These are phyloP conservation scores for Taeniopygia guttata DNA, from an alignment of 2,797 vertebrate species.

Conservation along the genomic window DNA sequence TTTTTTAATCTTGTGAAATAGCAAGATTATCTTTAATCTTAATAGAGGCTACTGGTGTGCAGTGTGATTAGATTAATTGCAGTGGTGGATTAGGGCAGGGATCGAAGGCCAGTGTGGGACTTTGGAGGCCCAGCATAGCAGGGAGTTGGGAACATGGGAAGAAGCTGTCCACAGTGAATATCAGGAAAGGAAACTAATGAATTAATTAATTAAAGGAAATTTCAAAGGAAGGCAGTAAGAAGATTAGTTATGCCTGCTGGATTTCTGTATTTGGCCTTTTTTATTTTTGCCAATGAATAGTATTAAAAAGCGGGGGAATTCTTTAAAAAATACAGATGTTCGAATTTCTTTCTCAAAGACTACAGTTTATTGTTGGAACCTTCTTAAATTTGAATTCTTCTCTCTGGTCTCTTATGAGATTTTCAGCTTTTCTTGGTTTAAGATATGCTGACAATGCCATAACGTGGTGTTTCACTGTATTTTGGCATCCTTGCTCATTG, in stretches of 20 bases:
- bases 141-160: not conserved
- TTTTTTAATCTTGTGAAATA: conserved; percentile 19
- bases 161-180: not conserved
- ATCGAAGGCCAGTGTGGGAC: not conserved
- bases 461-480: not conserved
- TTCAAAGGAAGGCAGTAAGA: not conserved
- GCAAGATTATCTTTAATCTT: conserved; percentile 26
- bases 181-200: not conserved
- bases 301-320: not conserved
- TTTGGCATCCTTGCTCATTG: conserved; percentile 52
- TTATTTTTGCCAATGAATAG: not conserved
- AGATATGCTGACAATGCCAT: conserved; percentile 55
- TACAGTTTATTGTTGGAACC: not conserved
- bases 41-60: not conserved
- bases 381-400: conserved; percentile 26
- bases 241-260: not conserved
- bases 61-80: not conserved
- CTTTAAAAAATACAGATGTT: not conserved
- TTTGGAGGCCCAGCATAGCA: not conserved
- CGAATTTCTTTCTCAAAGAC: not conserved
- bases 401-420: not conserved
- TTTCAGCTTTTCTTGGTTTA: conserved; percentile 48
- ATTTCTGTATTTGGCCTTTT: not conserved
- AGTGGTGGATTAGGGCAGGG: conserved; percentile 9
- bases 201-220: not conserved